Base-by-base conservation (phyloP, 53 echinoderm and acorn worm species). In the Antedon mediterranea region DNA sequence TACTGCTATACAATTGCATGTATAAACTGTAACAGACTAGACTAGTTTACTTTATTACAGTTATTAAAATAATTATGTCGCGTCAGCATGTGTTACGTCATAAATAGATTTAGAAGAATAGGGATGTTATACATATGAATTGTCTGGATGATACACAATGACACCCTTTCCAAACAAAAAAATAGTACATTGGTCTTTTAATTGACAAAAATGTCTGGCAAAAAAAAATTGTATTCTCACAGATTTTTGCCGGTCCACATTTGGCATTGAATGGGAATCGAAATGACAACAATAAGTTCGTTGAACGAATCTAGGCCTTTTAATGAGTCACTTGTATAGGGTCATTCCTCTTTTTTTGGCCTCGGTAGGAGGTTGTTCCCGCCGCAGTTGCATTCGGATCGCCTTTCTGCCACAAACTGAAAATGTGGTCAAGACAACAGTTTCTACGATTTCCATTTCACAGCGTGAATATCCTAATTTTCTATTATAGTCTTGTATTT, bases 381-480 rank as follows among this genome's bases (percentile, higher is more conserved):
- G 57, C 57, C 57, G 57, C 57, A 57, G 57, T 57, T 57, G 23
- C 23, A 57, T 23, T 57, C 57, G 57, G 57, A 57, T 57, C 57
- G 9, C 57, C 57, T 57, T 57, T 57, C 57, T 57, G 57, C 57
- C 11, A 57, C 57, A 57, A 8, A 15, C 57, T 57, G 23, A 57
- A 57, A 57, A 57, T 57, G 57, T 57, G 57, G 57, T 57, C 57
- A 26, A 8, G 57, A 57, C 57, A 57, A 57, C 57, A 6, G 57
- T 57, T 57, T 57, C 57, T 57, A 57, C 20, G 20, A 6, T 57
- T 57, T 57, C 23, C 7, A 57, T 18, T 57, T 57, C 57, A 26
- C 57, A 57, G 57, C 57, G 57, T 57, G 57, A 57, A 57, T 57
- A 57, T 57, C 57, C 57, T 57, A 57, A n/a, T 57, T 57, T 57